Evolutionary conservation across 2,888 invertebrate species (phyloP).

Genomic region (Doris montereyensis): DNA sequence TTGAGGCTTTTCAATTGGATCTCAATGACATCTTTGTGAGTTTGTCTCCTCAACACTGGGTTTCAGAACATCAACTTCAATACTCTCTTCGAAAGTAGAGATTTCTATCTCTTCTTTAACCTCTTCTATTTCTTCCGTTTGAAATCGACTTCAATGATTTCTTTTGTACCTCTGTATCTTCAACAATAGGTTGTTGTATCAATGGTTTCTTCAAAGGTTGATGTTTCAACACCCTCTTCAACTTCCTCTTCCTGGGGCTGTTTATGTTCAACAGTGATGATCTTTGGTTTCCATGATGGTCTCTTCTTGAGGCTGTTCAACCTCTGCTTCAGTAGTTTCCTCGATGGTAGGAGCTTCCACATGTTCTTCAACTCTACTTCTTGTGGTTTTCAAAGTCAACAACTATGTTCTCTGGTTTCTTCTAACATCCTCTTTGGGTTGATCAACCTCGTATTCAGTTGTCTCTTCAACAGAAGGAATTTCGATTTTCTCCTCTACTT

Average conservation of each 20-base stretch:
- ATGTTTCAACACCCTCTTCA: slow-evolving; percentile 35
- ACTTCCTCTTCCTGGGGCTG: slow-evolving; percentile 31
- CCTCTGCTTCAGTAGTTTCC: too few relatives aligned
- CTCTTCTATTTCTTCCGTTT: slow-evolving; percentile 41
- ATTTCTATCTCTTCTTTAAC: slow-evolving; percentile 15
- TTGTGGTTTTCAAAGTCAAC: too few relatives aligned
- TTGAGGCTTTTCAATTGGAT: slow-evolving; percentile 44
- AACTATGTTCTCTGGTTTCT: too few relatives aligned
- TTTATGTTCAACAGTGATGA: slow-evolving; percentile 10
- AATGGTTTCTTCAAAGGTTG: slow-evolving; percentile 34
- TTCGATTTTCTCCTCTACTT: too few relatives aligned
- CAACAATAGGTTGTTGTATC: slow-evolving; percentile 42
- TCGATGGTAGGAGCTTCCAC: too few relatives aligned
- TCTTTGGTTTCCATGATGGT: too few relatives aligned
- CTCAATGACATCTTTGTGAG: too few relatives aligned
- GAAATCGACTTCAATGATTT: slow-evolving; percentile 28
- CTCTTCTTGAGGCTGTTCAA: too few relatives aligned
- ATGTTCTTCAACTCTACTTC: too few relatives aligned
- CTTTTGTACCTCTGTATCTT: slow-evolving; percentile 40
- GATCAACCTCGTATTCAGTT: too few relatives aligned
- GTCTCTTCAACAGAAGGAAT: too few relatives aligned
- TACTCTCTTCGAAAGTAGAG: slow-evolving; percentile 1
- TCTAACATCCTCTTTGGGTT: too few relatives aligned
- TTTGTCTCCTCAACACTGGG: slow-evolving; percentile 40
- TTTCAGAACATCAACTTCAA: slow-evolving; percentile 30